Percentiles rank a stretch among this genome's conserved stretches.
Conservation (phyloP, 2,113 vertebrate species). For the Acinonyx jubatus region DNA sequence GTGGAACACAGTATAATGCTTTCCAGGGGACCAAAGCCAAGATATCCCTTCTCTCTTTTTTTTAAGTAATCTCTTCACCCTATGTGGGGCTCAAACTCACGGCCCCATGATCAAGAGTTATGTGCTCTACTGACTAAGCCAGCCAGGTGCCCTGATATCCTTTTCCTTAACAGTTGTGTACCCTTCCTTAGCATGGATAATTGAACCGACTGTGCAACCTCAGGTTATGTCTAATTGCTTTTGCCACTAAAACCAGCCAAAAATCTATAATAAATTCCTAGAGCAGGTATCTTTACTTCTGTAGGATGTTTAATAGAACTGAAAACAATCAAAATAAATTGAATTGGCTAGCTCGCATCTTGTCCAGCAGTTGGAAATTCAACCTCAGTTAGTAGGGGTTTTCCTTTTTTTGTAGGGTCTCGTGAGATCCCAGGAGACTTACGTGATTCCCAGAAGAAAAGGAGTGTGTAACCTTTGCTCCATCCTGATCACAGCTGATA, state of each 20-base stretch:
- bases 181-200: not conserved
- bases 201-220: not conserved
- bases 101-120: not conserved
- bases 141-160: not conserved
- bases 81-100: not conserved
- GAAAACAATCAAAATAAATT: not conserved
- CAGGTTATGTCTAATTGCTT: not conserved
- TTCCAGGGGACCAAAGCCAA: not conserved
- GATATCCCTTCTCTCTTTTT: not conserved
- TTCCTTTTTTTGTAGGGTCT: not conserved
- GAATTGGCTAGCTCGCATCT: not conserved
- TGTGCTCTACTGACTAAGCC: not conserved
- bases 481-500: not conserved
- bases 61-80: not conserved
- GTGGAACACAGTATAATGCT: not conserved
- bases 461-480: not conserved
- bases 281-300: not conserved
- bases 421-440: not conserved
- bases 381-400: not conserved
- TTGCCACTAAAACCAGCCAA: not conserved
- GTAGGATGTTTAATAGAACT: not conserved
- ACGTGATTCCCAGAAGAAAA: not conserved
- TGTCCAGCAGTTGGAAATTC: not conserved
- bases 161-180: not conserved
- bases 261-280: not conserved